Evolutionary conservation across 2,113 vertebrate species (phyloP).

Genomic region (Ardeotis arabs): DNA sequence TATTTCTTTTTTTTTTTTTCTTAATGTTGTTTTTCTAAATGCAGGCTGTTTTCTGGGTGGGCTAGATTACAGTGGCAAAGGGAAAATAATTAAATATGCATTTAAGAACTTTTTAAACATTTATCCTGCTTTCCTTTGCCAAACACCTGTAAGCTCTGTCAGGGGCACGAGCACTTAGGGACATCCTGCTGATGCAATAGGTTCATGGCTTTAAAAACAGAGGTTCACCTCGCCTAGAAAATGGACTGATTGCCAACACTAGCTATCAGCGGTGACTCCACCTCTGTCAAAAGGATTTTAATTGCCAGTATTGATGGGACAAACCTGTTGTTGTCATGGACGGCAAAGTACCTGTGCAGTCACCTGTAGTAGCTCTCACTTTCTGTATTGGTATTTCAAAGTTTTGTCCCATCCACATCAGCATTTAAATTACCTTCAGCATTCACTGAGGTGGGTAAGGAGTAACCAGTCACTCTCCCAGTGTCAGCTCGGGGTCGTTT

Average conservation of each 20-base stretch:
- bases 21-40: not conserved
- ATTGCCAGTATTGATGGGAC: constrained; percentile 6
- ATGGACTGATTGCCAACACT: not conserved
- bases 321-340: not conserved
- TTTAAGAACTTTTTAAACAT: constrained; percentile 33
- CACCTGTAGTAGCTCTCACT: not conserved
- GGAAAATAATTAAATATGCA: constrained; percentile 29
- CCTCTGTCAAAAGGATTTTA: constrained; percentile 32
- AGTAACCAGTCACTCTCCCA: not conserved
- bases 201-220: constrained; percentile 56
- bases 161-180: constrained; percentile 24
- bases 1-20: not conserved
- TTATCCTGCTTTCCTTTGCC: constrained; percentile 20
- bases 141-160: constrained; percentile 48
- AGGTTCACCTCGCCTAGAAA: not conserved
- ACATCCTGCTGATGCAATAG: constrained; percentile 20
- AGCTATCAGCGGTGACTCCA: not conserved
- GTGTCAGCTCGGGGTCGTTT: constrained; percentile 17
- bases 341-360: not conserved
- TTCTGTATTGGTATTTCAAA: not conserved
- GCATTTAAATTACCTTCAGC: constrained; percentile 35
- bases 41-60: not conserved
- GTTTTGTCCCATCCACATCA: constrained; percentile 45
- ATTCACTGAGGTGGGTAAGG: not conserved
- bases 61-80: constrained; percentile 18